Evolutionary conservation across 2,888 invertebrate genomes (phyloP), one percentile per base, ranked within the genome.

Genomic region (Archips xylosteana): DNA sequence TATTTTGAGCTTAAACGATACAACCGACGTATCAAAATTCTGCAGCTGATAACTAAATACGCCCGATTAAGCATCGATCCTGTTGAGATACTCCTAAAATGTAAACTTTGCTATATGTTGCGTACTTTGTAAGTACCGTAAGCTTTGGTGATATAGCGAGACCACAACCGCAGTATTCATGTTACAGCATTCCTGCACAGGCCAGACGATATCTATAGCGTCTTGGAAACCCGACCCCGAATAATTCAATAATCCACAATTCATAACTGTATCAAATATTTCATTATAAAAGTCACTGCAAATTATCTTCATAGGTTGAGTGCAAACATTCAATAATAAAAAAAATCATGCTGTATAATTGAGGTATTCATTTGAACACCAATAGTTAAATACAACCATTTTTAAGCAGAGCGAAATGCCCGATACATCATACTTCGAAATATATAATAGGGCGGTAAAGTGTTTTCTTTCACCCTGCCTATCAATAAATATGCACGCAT

Each of bases 141-240:
- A 65, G 59, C 60, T 65, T 70, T 60, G 64, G 59, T 54, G 65
- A 70, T 70, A 68, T 49, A 63, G 47, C 59, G 23, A 47, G 61
- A 74, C 74, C 74, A 70, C 74, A 74, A 70, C 74, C 74, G 54
- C 74, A 74, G 54, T 5, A 65, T 54, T 45, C 69, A 39, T 15
- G 34, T 70, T 69, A 74, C 73, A 65, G 49, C 39, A 66, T 62
- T 51, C 67, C 66, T 49, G 23, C 32, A 15, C 51, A 51, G 36
- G 60, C 32, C 67, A 62, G 57, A 32, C 62, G 63, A 59, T 60
- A 51, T 59, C 63, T 32, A 34, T 72, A 47, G 63, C 68, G 54
- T 6, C 13, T 13, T 45, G 71, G 67, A 36, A 15, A 9, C 34
- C 45, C 9, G 51, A 69, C 63, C 68, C 68, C 68, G 57, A 39